Evolutionary conservation across 2,113 vertebrate genomes (phyloP), one percentile per base, ranked within the genome.

Genomic region (Callocephalon fimbriatum): DNA sequence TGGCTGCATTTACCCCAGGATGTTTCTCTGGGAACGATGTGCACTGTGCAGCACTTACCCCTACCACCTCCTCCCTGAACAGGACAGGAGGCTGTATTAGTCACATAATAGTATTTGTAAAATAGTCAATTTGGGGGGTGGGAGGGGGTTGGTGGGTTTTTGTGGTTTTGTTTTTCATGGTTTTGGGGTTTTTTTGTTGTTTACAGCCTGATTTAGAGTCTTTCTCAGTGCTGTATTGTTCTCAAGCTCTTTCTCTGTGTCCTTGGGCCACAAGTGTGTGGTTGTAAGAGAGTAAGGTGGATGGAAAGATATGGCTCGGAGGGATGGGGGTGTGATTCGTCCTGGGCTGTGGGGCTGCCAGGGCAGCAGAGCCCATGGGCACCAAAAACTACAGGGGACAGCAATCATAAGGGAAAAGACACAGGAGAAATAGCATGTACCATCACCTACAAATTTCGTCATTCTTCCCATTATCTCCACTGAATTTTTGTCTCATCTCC

Each of bases 271-370:
- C 3, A 6, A 73, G 48, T 8, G 1, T 9, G 74, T 53, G 71
- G 23, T 80, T 16, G 59, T 15, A 31, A 9, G 56, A 40, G 38
- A 26, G 53, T 70, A 6, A 7, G 56, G 13, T 72, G 54, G 22
- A 5, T 42, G 84, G 81, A 18, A 76, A 35, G 51, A 20, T 35
- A 48, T 10, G 37, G 40, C 74, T 42, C 2, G 11, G 72, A 61
- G 31, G 9, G 1, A n/a, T n/a, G 37, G 44, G 29, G 7, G 0
- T 10, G 15, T n/a, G 58, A n/a, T 12, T 58, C 50, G 20, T 16
- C 4, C 59, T 0, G 1, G 71, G 68, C 63, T 58, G 19, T 2
- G 3, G 54, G 51, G 47, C 74, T 84, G 68, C 67, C 8, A 58
- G 56, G 8, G 21, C 32, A 31, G 62, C 56, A 76, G 50, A 84